phyloP scores from a whole-genome alignment of 2,888 invertebrate genomes.

The Lycia hirtaria region DNA sequence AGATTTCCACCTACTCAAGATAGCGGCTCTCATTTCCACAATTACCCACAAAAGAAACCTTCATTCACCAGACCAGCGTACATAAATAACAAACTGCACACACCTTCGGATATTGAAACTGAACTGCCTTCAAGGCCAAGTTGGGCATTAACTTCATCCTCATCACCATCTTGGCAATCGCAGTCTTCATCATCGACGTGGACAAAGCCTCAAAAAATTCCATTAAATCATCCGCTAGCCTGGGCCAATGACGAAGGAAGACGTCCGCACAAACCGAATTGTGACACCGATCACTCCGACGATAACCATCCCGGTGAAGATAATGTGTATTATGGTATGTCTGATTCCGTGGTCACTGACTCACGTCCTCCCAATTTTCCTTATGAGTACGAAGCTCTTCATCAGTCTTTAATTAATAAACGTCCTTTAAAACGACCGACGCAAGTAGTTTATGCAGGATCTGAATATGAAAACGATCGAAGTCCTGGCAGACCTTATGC shows the following conservation, averaged over 20 bases:
- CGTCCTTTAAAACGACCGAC: slow-evolving; percentile 75
- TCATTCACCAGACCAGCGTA: slow-evolving; percentile 65
- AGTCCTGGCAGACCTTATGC: slow-evolving; percentile 80
- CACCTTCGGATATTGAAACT: slow-evolving; percentile 65
- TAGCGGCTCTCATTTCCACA: slow-evolving; percentile 58
- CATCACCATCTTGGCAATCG: slow-evolving; percentile 50
- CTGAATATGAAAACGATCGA: slow-evolving; percentile 63
- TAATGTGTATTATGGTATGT: slow-evolving; percentile 69
- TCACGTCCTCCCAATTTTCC: slow-evolving; percentile 79
- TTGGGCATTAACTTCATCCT: slow-evolving; percentile 21
- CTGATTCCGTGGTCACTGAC: slow-evolving; percentile 79
- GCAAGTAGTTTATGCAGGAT: slow-evolving; percentile 80
- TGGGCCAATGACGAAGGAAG: slow-evolving; percentile 77
- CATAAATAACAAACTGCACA: slow-evolving; percentile 72
- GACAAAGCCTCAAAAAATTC: slow-evolving; percentile 59
- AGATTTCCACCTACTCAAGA: slow-evolving; percentile 57
- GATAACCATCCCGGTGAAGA: slow-evolving; percentile 65
- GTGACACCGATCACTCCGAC: slow-evolving; percentile 70
- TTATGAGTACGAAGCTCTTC: slow-evolving; percentile 75
- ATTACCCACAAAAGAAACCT: slow-evolving; percentile 70
- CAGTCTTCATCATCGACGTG: slow-evolving; percentile 26
- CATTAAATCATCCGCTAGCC: slow-evolving; percentile 57
- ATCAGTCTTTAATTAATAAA: slow-evolving; percentile 62
- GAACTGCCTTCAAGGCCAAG: slow-evolving; percentile 75
- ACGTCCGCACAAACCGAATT: slow-evolving; percentile 74